Percentiles rank a stretch among this genome's conserved stretches.
phyloP scores from a whole-genome alignment of 2,797 vertebrate species.

The Fistularia commersonii region DNA sequence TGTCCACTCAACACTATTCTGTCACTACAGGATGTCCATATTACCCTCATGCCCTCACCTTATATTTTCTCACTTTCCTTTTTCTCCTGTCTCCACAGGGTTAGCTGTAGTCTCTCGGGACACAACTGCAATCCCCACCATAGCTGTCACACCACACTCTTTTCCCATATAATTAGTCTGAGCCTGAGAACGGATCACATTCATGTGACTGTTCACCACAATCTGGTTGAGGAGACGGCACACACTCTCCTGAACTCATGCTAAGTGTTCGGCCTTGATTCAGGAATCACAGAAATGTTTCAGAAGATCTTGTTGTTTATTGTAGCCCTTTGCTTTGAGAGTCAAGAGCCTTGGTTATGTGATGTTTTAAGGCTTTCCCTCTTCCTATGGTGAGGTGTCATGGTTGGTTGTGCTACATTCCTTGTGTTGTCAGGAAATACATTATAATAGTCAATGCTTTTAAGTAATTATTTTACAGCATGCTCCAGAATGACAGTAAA shows the following conservation, averaged over 20 bases:
- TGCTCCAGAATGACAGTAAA: conserved; percentile 1
- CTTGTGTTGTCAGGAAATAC: conserved; percentile 19
- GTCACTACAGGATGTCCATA: not conserved
- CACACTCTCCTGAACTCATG: conserved; percentile 66
- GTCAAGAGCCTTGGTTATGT: conserved; percentile 25
- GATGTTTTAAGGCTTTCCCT: conserved; percentile 23
- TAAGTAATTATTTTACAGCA: not conserved
- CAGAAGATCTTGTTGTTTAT: conserved; percentile 50
- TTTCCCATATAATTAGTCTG: conserved; percentile 78
- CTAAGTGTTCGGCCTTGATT: conserved; percentile 63
- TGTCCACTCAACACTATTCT: conserved; percentile 1
- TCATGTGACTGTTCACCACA: conserved; percentile 77
- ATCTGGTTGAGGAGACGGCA: conserved; percentile 67
- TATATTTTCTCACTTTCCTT: conserved; percentile 51
- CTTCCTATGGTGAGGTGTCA: conserved; percentile 42
- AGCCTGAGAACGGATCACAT: conserved; percentile 72
- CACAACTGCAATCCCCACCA: conserved; percentile 66
- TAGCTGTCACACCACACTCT: conserved; percentile 74
- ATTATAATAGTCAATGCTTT: not conserved
- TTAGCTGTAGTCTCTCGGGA: conserved; percentile 68
- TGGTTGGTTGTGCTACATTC: conserved; percentile 24
- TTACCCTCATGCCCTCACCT: conserved; percentile 16
- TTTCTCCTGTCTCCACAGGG: conserved; percentile 44
- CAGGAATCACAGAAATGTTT: conserved; percentile 58
- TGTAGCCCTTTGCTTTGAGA: conserved; percentile 23